phyloP scores from a whole-genome alignment of 2,113 vertebrate genomes.

The Oryzias curvinotus region DNA sequence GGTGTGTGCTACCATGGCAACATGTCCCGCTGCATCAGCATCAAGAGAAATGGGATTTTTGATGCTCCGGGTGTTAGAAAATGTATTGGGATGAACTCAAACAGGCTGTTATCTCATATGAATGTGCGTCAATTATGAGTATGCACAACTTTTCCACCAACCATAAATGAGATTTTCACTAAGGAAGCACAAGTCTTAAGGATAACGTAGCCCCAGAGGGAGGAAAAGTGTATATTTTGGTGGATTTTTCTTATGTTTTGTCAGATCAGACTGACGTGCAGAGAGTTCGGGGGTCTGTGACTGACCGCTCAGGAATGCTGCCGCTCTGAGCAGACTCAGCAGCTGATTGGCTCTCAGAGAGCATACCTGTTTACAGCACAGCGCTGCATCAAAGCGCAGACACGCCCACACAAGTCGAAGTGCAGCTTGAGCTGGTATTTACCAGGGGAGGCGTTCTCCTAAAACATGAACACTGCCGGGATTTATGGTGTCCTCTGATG shows the following conservation, averaged over 20 bases:
- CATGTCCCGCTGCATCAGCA: too few relatives aligned
- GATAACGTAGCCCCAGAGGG: too few relatives aligned
- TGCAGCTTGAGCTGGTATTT: background rate
- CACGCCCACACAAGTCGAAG: slow-evolving; percentile 6
- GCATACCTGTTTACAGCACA: slow-evolving; percentile 57
- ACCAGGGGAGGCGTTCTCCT: slow-evolving; percentile 7
- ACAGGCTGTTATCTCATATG: too few relatives aligned
- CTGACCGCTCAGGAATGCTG: slow-evolving; percentile 68
- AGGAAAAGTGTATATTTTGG: too few relatives aligned
- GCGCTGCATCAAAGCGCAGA: slow-evolving; percentile 4
- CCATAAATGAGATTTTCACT: too few relatives aligned
- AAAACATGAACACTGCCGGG: slow-evolving; percentile 6
- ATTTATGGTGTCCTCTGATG: slow-evolving; percentile 10
- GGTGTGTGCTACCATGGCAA: too few relatives aligned
- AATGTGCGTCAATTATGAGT: too few relatives aligned
- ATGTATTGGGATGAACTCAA: too few relatives aligned
- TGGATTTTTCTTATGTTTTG: slow-evolving; percentile 1
- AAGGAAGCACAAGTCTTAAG: too few relatives aligned
- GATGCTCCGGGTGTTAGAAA: too few relatives aligned
- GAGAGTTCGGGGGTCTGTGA: slow-evolving; percentile 30
- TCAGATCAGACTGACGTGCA: background rate
- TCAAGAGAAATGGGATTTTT: too few relatives aligned
- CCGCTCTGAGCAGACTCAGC: slow-evolving; percentile 11
- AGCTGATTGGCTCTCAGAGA: slow-evolving; percentile 7
- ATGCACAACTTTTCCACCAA: too few relatives aligned